A percentile compares a stretch with the other conserved stretches of the same genome.
phyloP scores from a whole-genome alignment of 2,888 invertebrate genomes.

The Brenthis daphne region DNA sequence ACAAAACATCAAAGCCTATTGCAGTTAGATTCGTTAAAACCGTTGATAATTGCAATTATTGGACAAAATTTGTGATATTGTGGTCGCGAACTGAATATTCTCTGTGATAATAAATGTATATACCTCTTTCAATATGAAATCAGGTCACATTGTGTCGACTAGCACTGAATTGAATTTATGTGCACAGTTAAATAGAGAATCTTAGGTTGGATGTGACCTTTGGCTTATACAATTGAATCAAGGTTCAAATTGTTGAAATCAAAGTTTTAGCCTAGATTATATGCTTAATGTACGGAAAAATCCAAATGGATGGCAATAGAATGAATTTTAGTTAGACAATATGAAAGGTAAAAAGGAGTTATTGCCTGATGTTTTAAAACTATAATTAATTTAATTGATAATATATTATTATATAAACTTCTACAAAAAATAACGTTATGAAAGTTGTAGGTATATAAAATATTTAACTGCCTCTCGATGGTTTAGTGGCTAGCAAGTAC shows the following conservation, averaged over 20 bases:
- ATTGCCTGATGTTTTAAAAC: too few species aligned
- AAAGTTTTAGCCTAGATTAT: background rate
- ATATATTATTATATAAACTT: too few species aligned
- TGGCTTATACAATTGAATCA: slow-evolving; percentile 1
- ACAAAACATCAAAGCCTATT: too few species aligned
- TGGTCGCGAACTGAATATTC: slow-evolving; percentile 31
- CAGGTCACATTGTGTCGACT: slow-evolving; percentile 27
- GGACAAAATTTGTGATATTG: slow-evolving; percentile 16
- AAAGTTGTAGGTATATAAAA: too few species aligned
- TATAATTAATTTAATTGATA: too few species aligned
- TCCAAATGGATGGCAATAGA: background rate
- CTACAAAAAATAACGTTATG: too few species aligned
- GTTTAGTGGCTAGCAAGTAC: too few species aligned
- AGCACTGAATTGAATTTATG: slow-evolving; percentile 28
- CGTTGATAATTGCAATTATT: background rate
- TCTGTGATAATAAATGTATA: slow-evolving; percentile 33
- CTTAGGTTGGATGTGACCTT: slow-evolving; percentile 16
- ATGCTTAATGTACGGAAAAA: background rate
- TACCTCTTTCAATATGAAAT: slow-evolving; percentile 26
- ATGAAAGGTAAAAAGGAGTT: too few species aligned
- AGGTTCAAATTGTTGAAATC: slow-evolving; percentile 9
- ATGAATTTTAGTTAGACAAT: too few species aligned
- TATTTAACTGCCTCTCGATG: too few species aligned
- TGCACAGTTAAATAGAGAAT: slow-evolving; percentile 20
- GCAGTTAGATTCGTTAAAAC: too few species aligned